A percentile compares a stretch with the other conserved stretches of the same genome.
These are phyloP conservation scores for Seira sanloemensis DNA, from an alignment of 2,888 invertebrate species.

Conservation along the genomic window DNA sequence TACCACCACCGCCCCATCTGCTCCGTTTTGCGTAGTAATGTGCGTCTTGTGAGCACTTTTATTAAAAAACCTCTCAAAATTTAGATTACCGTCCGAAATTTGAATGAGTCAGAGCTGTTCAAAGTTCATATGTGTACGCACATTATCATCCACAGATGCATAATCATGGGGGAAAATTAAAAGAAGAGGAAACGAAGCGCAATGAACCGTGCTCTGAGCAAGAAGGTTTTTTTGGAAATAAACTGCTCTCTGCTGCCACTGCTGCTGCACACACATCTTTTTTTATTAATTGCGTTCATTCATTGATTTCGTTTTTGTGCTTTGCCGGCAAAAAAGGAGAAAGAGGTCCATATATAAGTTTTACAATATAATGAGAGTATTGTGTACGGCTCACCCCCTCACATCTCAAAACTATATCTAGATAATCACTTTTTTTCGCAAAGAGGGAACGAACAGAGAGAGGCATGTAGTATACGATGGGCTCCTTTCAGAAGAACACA, in stretches of 20 bases:
- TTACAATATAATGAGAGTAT: background rate
- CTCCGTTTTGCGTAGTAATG: slow-evolving; percentile 29
- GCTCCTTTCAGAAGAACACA: slow-evolving; percentile 24
- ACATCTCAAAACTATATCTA: background rate
- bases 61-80: slow-evolving; percentile 24
- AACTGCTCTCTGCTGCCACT: background rate
- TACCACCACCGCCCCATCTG: too few relatives aligned
- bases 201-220: slow-evolving; percentile 47
- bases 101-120: slow-evolving; percentile 34
- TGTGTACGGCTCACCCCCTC: slow-evolving; percentile 44
- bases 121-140: slow-evolving; percentile 12
- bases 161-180: slow-evolving; percentile 30
- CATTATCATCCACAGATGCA: slow-evolving; percentile 36
- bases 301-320: slow-evolving; percentile 31
- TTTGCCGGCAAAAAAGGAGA: background rate
- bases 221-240: slow-evolving; percentile 17
- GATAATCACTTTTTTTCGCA: slow-evolving; percentile 12
- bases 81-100: background rate
- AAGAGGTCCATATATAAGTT: background rate
- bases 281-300: slow-evolving; percentile 59
- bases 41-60: slow-evolving; percentile 62
- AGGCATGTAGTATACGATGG: background rate
- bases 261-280: slow-evolving; percentile 23
- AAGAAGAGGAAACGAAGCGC: slow-evolving; percentile 55
- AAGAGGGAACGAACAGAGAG: background rate